A percentile compares a stretch with the other conserved stretches of the same genome.
phyloP scores from a whole-genome alignment of 2,888 invertebrate genomes.

The Onthophagus sagittarius region DNA sequence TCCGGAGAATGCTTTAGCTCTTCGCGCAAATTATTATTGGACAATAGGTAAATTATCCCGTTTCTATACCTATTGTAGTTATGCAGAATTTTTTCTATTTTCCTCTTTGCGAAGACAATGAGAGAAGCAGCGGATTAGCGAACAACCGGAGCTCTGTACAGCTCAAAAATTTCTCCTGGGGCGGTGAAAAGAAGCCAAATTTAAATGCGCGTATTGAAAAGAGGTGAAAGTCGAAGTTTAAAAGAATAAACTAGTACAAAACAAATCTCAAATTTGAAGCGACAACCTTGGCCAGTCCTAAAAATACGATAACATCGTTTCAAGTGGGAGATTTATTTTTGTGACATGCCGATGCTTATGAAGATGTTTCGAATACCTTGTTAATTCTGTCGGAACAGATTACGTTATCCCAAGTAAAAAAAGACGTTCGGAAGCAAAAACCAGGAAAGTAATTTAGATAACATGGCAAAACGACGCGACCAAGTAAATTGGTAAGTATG shows the following conservation, averaged over 20 bases:
- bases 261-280: neutral
- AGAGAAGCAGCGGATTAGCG: neutral
- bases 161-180: neutral
- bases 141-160: neutral
- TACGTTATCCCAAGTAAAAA: neutral
- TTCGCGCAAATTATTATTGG: slow-evolving; percentile 4
- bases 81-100: slow-evolving; percentile 6
- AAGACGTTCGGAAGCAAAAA: neutral
- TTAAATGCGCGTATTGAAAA: neutral
- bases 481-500: neutral
- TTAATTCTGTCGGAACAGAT: neutral
- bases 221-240: neutral
- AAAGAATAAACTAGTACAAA: neutral
- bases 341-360: neutral
- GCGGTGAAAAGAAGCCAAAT: slow-evolving; percentile 7
- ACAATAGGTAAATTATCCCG: slow-evolving; percentile 7
- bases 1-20: neutral
- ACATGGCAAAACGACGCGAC: neutral
- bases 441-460: neutral
- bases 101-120: neutral
- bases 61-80: slow-evolving; percentile 2
- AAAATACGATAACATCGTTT: neutral
- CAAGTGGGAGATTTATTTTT: neutral
- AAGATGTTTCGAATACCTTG: neutral
- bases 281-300: neutral